Evolutionary conservation across 1,140 invertebrate species (phyloP).

Genomic region (Zaprionus nigranus): DNA sequence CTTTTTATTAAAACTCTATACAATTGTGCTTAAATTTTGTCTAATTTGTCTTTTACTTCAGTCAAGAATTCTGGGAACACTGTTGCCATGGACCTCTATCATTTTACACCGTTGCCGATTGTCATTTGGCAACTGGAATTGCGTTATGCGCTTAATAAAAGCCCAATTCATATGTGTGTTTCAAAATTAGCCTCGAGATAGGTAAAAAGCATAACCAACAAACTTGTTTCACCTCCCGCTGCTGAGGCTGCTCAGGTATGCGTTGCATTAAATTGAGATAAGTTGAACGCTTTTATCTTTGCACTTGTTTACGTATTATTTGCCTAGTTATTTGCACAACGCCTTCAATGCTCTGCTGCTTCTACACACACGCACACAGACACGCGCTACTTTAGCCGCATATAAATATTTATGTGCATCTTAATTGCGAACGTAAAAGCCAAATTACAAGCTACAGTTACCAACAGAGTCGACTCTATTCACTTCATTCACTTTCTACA

Average conservation of each 20-base stretch:
- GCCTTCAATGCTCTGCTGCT: conserved; percentile 44
- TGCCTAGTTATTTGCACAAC: conserved; percentile 27
- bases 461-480: conserved; percentile 12
- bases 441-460: conserved; percentile 27
- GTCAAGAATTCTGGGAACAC: no score
- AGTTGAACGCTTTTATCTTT: conserved; percentile 40
- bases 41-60: no score
- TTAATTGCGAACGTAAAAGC: conserved; percentile 37
- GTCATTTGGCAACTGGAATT: conserved; percentile 32
- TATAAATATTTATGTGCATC: conserved; percentile 2
- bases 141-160: conserved; percentile 18
- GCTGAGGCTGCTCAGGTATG: not conserved
- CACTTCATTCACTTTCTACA: conserved; percentile 43
- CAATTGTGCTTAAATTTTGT: no score
- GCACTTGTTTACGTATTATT: conserved; percentile 45
- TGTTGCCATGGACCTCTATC: conserved; percentile 5
- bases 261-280: conserved; percentile 32
- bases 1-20: no score
- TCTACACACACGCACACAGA: conserved; percentile 20
- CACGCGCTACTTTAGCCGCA: not conserved
- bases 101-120: conserved; percentile 23
- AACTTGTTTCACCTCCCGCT: conserved; percentile 35
- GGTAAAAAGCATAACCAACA: conserved; percentile 34
- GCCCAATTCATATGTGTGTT: conserved; percentile 39
- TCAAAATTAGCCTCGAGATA: conserved; percentile 45